A percentile compares a stretch with the other conserved stretches of the same genome.
phyloP scores from a whole-genome alignment of 2,888 invertebrate species.

The Danaus chrysippus region DNA sequence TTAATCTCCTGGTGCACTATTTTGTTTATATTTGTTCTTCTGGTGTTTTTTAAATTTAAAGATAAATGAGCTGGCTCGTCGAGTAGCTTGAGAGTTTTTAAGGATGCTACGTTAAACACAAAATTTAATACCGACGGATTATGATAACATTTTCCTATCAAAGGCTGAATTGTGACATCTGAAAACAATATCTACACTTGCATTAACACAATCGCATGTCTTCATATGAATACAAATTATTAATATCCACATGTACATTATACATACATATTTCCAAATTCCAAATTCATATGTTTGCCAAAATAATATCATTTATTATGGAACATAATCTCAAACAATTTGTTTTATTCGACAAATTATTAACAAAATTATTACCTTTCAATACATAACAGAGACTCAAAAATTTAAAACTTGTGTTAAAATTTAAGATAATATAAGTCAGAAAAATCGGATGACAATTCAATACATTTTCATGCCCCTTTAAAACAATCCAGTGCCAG shows the following conservation, averaged over 20 bases:
- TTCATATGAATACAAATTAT: not conserved
- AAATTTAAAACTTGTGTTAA: too few relatives aligned
- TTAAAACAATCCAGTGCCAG: too few relatives aligned
- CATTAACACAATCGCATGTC: not conserved
- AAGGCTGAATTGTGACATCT: slow-evolving; percentile 59
- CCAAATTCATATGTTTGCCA: too few relatives aligned
- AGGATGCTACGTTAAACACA: slow-evolving; percentile 52
- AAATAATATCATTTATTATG: too few relatives aligned
- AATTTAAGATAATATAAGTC: too few relatives aligned
- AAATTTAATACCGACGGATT: slow-evolving; percentile 49
- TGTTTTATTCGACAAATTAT: too few relatives aligned
- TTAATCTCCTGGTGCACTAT: slow-evolving; percentile 22
- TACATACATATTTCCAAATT: too few relatives aligned
- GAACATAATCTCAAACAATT: too few relatives aligned
- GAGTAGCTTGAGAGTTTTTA: slow-evolving; percentile 52
- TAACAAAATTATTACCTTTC: too few relatives aligned
- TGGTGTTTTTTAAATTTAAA: not conserved
- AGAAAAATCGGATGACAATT: too few relatives aligned
- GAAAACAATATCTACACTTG: slow-evolving; percentile 32
- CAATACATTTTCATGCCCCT: too few relatives aligned
- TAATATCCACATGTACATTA: not conserved
- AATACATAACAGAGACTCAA: too few relatives aligned
- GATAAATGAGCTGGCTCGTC: slow-evolving; percentile 32
- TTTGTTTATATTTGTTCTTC: slow-evolving; percentile 20
- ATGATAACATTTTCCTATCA: slow-evolving; percentile 48